A percentile compares a stretch with the other conserved stretches of the same genome.
Evolutionary conservation across 2,113 vertebrate genomes (phyloP).

Genomic region (Paraplagusia blochii): DNA sequence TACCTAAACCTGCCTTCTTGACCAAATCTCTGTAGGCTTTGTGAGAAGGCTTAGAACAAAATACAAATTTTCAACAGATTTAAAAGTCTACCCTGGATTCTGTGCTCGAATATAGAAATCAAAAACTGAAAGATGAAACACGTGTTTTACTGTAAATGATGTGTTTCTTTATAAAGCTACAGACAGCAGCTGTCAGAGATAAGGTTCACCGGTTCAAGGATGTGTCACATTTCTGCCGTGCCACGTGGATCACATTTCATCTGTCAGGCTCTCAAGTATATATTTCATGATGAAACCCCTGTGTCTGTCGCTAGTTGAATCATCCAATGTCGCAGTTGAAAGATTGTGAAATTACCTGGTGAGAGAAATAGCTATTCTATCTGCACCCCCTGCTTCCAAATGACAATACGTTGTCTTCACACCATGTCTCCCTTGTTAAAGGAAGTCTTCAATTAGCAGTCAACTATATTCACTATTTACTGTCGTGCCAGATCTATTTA

Average conservation of each 20-base stretch:
- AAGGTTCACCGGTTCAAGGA: slow-evolving; percentile 17
- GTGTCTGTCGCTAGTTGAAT: slow-evolving; percentile 11
- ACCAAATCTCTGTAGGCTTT: too few species aligned
- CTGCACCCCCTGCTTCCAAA: slow-evolving; percentile 35
- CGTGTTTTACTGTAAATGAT: slow-evolving; percentile 10
- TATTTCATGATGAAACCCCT: slow-evolving; percentile 16
- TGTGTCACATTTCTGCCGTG: slow-evolving; percentile 20
- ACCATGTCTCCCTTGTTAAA: slow-evolving; percentile 57
- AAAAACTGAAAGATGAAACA: neutral
- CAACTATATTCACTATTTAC: slow-evolving; percentile 60
- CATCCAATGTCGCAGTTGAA: slow-evolving; percentile 31
- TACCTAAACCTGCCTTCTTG: too few species aligned
- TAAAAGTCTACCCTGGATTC: too few species aligned
- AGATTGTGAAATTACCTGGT: slow-evolving; percentile 20
- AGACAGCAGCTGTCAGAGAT: slow-evolving; percentile 10
- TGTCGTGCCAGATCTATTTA: slow-evolving; percentile 60
- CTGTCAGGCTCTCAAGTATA: slow-evolving; percentile 22
- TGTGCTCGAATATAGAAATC: too few species aligned
- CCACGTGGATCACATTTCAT: slow-evolving; percentile 19
- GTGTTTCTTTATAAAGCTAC: slow-evolving; percentile 10
- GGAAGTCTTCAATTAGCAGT: slow-evolving; percentile 69
- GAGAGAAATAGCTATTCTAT: slow-evolving; percentile 57
- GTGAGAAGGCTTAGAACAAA: too few species aligned
- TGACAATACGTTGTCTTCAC: slow-evolving; percentile 67
- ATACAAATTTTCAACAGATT: too few species aligned